These are phyloP conservation scores for Crocuta crocuta DNA, from an alignment of 2,113 vertebrate genomes.

Conservation along the genomic window DNA sequence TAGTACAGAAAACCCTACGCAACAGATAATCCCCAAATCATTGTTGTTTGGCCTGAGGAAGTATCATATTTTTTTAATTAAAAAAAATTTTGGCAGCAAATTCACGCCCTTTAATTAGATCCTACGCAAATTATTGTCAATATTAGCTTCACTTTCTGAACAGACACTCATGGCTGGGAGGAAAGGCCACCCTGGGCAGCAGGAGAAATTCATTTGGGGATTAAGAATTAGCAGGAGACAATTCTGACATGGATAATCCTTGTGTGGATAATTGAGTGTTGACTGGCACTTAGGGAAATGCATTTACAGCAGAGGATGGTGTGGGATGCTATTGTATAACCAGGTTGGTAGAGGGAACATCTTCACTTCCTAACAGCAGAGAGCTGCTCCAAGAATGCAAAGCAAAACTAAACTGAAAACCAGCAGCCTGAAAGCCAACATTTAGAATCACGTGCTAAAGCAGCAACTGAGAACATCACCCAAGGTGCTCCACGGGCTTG, in stretches of 20 bases:
- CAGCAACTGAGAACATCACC: not conserved
- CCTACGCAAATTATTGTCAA: slow-evolving; percentile 59
- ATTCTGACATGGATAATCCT: slow-evolving; percentile 76
- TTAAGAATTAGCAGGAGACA: slow-evolving; percentile 80
- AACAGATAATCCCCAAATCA: slow-evolving; percentile 76
- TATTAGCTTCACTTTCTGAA: slow-evolving; percentile 62
- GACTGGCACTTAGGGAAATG: slow-evolving; percentile 59
- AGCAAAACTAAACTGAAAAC: slow-evolving; percentile 11
- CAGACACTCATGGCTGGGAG: slow-evolving; percentile 50
- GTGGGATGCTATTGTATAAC: not conserved
- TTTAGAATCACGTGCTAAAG: not conserved
- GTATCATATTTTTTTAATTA: slow-evolving; percentile 51
- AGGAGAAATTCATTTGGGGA: slow-evolving; percentile 72
- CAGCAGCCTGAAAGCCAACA: not conserved
- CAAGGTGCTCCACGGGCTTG: not conserved
- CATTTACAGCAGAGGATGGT: not conserved
- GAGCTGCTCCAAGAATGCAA: not conserved
- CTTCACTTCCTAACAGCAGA: not conserved
- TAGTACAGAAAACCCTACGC: slow-evolving; percentile 23
- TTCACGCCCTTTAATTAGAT: slow-evolving; percentile 72
- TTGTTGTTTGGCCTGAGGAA: slow-evolving; percentile 74
- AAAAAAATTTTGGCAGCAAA: slow-evolving; percentile 42
- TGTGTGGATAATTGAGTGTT: slow-evolving; percentile 69
- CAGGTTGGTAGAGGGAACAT: not conserved
- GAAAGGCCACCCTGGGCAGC: slow-evolving; percentile 66